A percentile compares a stretch with the other conserved stretches of the same genome.
phyloP scores from a whole-genome alignment of 2,888 invertebrate species.

The Tinea pellionella region DNA sequence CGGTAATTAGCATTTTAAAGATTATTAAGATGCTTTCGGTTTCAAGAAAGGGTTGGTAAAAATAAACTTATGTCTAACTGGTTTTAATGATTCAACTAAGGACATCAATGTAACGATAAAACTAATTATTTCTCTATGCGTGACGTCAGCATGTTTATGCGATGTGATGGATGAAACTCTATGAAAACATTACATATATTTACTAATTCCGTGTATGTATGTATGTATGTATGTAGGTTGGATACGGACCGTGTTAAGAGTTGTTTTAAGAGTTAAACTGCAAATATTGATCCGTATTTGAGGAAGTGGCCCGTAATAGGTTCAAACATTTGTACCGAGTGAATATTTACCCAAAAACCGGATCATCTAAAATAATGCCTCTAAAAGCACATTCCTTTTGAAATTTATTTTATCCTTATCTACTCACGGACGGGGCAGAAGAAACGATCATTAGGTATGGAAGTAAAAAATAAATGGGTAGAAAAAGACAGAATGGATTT shows the following conservation, averaged over 20 bases:
- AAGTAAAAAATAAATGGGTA: conserved; percentile 16
- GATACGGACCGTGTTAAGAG: too few species aligned
- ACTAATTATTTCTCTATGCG: too few species aligned
- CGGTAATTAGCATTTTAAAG: conserved; percentile 10
- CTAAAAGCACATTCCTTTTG: conserved; percentile 10
- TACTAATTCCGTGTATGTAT: too few species aligned
- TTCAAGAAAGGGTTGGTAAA: background rate
- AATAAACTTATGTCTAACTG: background rate
- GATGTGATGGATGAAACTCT: too few species aligned
- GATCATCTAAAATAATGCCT: background rate
- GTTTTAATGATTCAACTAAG: background rate
- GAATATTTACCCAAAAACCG: background rate
- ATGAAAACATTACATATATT: too few species aligned
- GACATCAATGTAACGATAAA: too few species aligned
- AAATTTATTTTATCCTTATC: conserved; percentile 15
- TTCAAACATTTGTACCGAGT: background rate
- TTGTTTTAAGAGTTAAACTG: background rate
- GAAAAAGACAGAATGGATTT: conserved; percentile 6
- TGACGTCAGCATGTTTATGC: too few species aligned
- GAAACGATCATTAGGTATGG: conserved; percentile 15
- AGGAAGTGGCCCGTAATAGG: background rate
- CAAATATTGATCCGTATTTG: background rate
- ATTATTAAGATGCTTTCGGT: background rate
- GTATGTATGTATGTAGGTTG: too few species aligned
- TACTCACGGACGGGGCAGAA: conserved; percentile 12